Base-by-base conservation (phyloP, 2,113 vertebrate genomes). In the Hymenochirus boettgeri region DNA sequence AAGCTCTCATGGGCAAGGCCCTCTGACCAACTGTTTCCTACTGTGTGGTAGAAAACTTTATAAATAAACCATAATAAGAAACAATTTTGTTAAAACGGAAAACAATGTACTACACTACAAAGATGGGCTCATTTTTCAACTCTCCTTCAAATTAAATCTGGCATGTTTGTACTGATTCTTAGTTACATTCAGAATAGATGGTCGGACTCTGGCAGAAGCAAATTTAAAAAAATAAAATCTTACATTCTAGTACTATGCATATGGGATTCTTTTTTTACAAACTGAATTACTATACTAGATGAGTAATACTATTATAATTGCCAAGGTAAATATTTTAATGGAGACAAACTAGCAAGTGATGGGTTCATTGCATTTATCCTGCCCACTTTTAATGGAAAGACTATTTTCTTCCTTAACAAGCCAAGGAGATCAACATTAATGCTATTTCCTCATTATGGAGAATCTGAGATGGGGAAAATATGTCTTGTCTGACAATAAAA, bases 311-410 rank as follows among this genome's bases (percentile, higher is more conserved):
- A 17, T 21, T 60, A 27, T 46, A 60, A 60, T 31, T 61, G 47
- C 26, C 46, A 61, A 50, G 25, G 60, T 62, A 62, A 52, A 62
- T 18, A 35, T 37, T 46, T 52, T 62, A 62, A 60, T 17, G 25
- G 47, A 61, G 58, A 48, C 26, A 61, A 61, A 61, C 48, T 50
- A 50, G 45, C 37, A 29, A 61, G 46, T 19, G 9, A 37, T 25
- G n/a, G 47, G 29, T 47, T 62, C 47, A 52, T 52, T 52, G 31
- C 47, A 62, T 62, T 51, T 33, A 52, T 52, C 29, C 47, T 52
- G 5, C 47, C 60, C 27, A 62, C 21, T 17, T 21, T 24, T 47
- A 42, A 47, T 47, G 24, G 57, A 60, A 60, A 60, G 57, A 13
- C 23, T 35, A 57, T 57, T 37, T 57, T 57, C 15, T 57, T 21